Conservation (phyloP, 2,113 vertebrate species). For the Phaetusa simplex region DNA sequence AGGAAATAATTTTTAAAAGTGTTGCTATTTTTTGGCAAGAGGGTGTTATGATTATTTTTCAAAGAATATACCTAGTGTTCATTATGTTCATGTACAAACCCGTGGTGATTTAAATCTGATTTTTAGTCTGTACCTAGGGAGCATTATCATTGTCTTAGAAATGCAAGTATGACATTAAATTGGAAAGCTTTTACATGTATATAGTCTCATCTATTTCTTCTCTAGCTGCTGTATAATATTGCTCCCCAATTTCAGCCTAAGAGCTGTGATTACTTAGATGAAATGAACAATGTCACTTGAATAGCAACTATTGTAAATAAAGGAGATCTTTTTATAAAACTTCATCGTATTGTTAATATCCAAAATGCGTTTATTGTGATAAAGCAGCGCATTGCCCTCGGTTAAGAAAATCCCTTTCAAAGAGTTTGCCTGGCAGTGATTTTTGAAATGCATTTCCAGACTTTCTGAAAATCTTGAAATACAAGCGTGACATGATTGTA, state of each 20-base stretch:
- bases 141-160: not conserved
- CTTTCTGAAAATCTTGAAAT: constrained; percentile 1
- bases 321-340: not conserved
- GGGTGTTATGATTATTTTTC: constrained; percentile 14
- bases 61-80: not conserved
- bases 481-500: not conserved
- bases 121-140: not conserved
- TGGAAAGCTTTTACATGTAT: not conserved
- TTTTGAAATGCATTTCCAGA: not conserved
- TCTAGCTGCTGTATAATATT: not conserved
- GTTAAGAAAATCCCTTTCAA: not conserved
- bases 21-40: constrained; percentile 46
- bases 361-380: not conserved
- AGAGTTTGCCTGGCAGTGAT: not conserved
- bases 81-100: not conserved
- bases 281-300: not conserved
- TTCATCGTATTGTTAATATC: not conserved
- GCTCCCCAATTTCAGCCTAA: not conserved
- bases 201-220: not conserved
- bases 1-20: constrained; percentile 15
- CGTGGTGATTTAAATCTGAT: not conserved
- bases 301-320: not conserved
- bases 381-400: not conserved
- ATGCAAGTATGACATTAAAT: not conserved
- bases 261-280: not conserved